Percentiles rank a stretch among this genome's conserved stretches.
These are phyloP conservation scores for Drosophila pectinifera DNA, from an alignment of 1,140 invertebrate genomes.

Conservation along the genomic window DNA sequence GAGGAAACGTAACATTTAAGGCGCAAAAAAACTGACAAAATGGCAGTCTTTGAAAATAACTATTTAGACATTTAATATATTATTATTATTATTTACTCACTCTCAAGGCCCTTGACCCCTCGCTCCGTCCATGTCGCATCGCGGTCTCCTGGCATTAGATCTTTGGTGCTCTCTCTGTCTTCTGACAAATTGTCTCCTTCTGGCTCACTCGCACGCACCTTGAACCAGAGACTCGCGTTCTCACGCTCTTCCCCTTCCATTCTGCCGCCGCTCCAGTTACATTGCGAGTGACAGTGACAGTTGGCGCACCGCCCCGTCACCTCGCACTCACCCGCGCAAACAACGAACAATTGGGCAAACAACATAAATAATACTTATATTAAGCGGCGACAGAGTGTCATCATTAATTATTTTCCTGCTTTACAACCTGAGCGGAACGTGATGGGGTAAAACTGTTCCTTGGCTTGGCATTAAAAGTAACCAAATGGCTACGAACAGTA, in stretches of 20 bases:
- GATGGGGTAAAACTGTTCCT: slow-evolving; percentile 43
- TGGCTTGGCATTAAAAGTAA: slow-evolving; percentile 30
- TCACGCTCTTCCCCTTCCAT: slow-evolving; percentile 15
- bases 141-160: not conserved
- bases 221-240: slow-evolving; percentile 2
- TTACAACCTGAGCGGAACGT: slow-evolving; percentile 32
- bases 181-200: slow-evolving; percentile 13
- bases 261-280: not conserved
- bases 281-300: slow-evolving; percentile 2
- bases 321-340: not conserved
- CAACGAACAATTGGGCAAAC: slow-evolving; percentile 43
- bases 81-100: not conserved
- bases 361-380: slow-evolving; percentile 68
- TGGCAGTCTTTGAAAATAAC: not conserved
- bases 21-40: no score
- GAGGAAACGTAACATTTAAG: not conserved
- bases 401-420: slow-evolving; percentile 69
- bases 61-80: no score
- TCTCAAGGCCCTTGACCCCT: not conserved
- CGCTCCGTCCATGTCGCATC: not conserved
- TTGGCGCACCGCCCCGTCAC: not conserved
- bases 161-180: not conserved
- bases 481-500: slow-evolving; percentile 23
- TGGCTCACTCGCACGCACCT: slow-evolving; percentile 7
- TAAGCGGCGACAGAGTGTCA: slow-evolving; percentile 61